Evolutionary conservation across 1,140 invertebrate genomes (phyloP).

Genomic region (Caerostris darwini): DNA sequence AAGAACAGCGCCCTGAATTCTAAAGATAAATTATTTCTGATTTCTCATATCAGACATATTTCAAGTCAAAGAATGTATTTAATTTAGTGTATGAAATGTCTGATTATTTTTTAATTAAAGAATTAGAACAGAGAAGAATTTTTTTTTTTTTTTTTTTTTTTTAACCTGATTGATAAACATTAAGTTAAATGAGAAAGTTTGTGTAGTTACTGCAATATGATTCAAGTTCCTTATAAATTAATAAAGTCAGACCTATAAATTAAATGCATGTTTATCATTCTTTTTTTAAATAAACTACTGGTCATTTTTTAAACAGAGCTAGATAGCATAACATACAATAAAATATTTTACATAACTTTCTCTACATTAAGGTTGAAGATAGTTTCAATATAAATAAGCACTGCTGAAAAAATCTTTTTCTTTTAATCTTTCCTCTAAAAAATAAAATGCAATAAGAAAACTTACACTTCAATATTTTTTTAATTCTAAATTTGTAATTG

Average conservation of each 20-base stretch:
- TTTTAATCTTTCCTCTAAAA: neutral
- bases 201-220: too few species aligned
- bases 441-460: neutral
- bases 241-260: too few species aligned
- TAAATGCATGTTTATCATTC: too few species aligned
- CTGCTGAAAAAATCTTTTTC: neutral
- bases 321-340: too few species aligned
- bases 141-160: neutral
- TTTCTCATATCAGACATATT: constrained; percentile 6
- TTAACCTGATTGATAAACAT: neutral
- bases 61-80: constrained; percentile 27
- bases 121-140: neutral
- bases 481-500: neutral
- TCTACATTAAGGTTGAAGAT: too few species aligned
- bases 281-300: too few species aligned
- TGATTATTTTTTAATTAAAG: constrained; percentile 42
- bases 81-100: constrained; percentile 9
- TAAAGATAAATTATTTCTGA: constrained; percentile 19
- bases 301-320: too few species aligned
- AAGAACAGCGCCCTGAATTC: constrained; percentile 67
- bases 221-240: too few species aligned
- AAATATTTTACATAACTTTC: too few species aligned
- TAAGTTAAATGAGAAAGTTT: too few species aligned
- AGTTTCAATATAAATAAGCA: too few species aligned
- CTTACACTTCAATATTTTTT: neutral